Base-by-base conservation (phyloP, 2,888 invertebrate genomes). In the Ditylenchus weischeri region DNA sequence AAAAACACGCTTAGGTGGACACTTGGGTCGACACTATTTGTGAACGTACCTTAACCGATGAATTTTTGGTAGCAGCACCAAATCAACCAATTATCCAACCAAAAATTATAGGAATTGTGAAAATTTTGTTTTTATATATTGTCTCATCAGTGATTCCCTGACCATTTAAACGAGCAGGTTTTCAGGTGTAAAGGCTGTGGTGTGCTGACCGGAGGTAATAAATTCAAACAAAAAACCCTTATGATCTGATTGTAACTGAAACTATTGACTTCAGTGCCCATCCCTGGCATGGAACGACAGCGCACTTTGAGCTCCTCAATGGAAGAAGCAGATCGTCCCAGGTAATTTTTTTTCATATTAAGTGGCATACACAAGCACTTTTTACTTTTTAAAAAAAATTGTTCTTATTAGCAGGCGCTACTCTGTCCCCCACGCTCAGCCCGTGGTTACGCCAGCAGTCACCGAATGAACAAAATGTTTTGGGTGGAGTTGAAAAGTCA, bases 151-250 rank as follows among this genome's bases (percentile, higher is more conserved):
- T n/a, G n/a, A n/a, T n/a, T n/a, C n/a, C n/a, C n/a, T n/a, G n/a
- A n/a, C 38, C 11, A 38, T 38, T 38, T 11, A 8, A 38, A 38
- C 38, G n/a, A n/a, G n/a, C n/a, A n/a, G n/a, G 6, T 38, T 38
- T 38, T 38, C 38, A 38, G 38, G 38, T 90, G 91, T 85, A 92
- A 92, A 84, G 92, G 92, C 0, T 89, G 91, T 83, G 91, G 92
- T 43, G 79, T 82, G 23, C 76, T 82, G 57, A 74, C 76, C 38
- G 79, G 80, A 48, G 82, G 38, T 38, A 38, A 11, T 38, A 38
- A 11, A 38, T 11, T 38, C 38, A 38, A 38, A 11, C 6, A 38
- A 38, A 11, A 38, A 38, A 38, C 11, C 11, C 11, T 38, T 38
- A 11, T 38, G n/a, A n/a, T n/a, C n/a, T n/a, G n/a, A 8, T 38